Evolutionary conservation across 2,797 vertebrate genomes (phyloP).

Genomic region (Manis pentadactyla): DNA sequence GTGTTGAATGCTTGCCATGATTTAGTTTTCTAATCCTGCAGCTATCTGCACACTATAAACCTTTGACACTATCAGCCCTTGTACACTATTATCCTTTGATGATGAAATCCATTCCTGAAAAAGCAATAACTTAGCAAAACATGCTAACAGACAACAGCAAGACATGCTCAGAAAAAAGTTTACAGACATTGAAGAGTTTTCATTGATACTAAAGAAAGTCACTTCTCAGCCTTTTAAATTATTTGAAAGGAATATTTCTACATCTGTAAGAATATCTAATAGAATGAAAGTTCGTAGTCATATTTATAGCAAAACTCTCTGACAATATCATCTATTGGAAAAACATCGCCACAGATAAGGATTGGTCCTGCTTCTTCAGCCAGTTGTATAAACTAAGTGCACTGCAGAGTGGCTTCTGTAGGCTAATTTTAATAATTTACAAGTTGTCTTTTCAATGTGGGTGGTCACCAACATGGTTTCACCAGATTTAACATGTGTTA

Average conservation of each 20-base stretch:
- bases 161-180: neutral
- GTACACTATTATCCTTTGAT: neutral
- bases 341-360: neutral
- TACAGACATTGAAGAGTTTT: neutral
- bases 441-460: neutral
- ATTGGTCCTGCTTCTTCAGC: neutral
- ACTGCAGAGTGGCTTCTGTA: neutral
- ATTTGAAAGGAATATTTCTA: neutral
- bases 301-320: neutral
- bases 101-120: neutral
- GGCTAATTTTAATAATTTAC: neutral
- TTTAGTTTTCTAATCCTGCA: neutral
- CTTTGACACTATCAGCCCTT: neutral
- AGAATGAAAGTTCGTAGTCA: neutral
- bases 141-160: neutral
- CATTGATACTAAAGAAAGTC: neutral
- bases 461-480: neutral
- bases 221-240: neutral
- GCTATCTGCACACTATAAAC: neutral
- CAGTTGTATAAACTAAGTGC: neutral
- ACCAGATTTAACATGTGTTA: neutral
- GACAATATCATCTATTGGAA: neutral
- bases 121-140: neutral
- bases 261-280: neutral
- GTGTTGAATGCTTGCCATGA: too few relatives aligned